A percentile compares a stretch with the other conserved stretches of the same genome.
phyloP scores from a whole-genome alignment of 2,113 vertebrate genomes.

The Chlorocebus sabaeus region DNA sequence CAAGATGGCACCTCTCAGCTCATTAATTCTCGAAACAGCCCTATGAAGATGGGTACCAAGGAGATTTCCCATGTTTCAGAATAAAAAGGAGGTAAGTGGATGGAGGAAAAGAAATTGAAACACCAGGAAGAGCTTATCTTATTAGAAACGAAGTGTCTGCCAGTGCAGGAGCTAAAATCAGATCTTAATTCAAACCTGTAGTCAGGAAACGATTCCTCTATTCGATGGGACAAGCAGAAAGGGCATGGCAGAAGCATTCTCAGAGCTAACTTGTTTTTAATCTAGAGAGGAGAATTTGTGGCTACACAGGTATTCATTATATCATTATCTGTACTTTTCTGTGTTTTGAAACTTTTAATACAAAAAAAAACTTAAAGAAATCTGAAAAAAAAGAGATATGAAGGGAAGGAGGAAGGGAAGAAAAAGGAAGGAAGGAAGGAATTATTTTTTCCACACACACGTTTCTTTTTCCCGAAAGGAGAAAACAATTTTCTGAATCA shows the following conservation, averaged over 20 bases:
- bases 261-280: constrained; percentile 27
- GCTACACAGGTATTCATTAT: not conserved
- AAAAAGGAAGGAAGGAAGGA: accelerated
- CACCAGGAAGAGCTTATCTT: not conserved
- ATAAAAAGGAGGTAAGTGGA: not conserved
- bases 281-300: constrained; percentile 16
- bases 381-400: not conserved
- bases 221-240: not conserved
- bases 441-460: not conserved
- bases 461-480: not conserved
- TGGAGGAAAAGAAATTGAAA: not conserved
- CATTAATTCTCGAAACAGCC: constrained; percentile 45
- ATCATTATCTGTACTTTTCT: not conserved
- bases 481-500: not conserved
- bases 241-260: not conserved
- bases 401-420: not conserved
- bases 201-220: not conserved
- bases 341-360: not conserved
- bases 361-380: not conserved
- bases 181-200: constrained; percentile 26
- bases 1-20: constrained; percentile 37
- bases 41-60: constrained; percentile 22
- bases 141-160: constrained; percentile 24
- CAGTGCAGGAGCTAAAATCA: constrained; percentile 15
- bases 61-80: not conserved